Evolutionary conservation across 37 sponge, comb jelly and placozoan species (phyloP).

Genomic region (Beroe ovata): DNA sequence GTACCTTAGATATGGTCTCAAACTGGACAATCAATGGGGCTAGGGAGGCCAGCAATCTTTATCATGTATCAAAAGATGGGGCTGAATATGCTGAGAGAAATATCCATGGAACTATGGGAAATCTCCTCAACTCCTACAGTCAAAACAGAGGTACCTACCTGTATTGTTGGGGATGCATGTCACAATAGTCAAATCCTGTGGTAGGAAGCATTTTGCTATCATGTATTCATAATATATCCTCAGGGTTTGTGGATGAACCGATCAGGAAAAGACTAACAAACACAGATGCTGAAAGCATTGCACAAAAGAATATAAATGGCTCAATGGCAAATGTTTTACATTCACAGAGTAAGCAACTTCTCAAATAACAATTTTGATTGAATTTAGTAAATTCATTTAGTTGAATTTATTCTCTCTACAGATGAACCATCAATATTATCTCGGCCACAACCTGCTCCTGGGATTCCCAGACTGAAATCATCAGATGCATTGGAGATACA

Average conservation of each 20-base stretch:
- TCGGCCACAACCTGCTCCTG: conserved; percentile 6
- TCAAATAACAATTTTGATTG: not conserved
- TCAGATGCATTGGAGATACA: conserved; percentile 64
- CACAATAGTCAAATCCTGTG: too few relatives aligned
- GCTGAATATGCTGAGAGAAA: conserved; percentile 65
- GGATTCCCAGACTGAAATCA: conserved; percentile 9
- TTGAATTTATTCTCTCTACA: not conserved
- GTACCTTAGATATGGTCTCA: conserved; percentile 45
- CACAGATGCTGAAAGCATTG: conserved; percentile 44
- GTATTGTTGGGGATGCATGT: too few relatives aligned
- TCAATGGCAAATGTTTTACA: conserved; percentile 6
- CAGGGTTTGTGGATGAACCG: conserved; percentile 56
- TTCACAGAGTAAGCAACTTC: conserved; percentile 27
- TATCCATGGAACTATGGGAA: conserved; percentile 58
- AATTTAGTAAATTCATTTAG: too few relatives aligned
- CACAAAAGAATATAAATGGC: conserved; percentile 28
- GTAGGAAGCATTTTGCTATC: too few relatives aligned
- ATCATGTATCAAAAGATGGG: conserved; percentile 64
- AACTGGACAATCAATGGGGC: conserved; percentile 53
- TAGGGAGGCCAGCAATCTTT: not conserved
- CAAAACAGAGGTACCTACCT: conserved; percentile 48
- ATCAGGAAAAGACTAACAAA: conserved; percentile 44
- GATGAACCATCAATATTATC: conserved; percentile 28
- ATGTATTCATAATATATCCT: not conserved
- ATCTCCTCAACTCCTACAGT: conserved; percentile 54